These are phyloP conservation scores for Tryphoninae sp. DNA, from an alignment of 2,888 invertebrate species.

Conservation along the genomic window DNA sequence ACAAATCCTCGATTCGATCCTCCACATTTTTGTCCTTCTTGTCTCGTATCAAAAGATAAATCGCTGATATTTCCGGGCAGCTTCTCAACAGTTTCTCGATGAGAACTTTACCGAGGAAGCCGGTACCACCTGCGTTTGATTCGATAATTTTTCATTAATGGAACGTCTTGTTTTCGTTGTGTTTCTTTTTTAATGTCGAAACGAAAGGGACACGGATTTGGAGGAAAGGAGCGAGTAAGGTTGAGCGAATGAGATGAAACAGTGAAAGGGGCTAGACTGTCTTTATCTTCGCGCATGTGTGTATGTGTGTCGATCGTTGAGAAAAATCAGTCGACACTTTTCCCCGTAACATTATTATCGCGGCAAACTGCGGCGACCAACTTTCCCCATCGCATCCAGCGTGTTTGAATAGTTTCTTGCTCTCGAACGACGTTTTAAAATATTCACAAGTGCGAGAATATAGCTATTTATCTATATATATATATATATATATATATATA, in stretches of 20 bases:
- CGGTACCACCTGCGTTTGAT: conserved; percentile 76
- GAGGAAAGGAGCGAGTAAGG: not conserved
- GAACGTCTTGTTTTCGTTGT: not conserved
- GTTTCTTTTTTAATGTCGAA: not conserved
- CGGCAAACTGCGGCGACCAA: conserved; percentile 26
- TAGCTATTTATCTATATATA: not conserved
- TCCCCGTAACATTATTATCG: conserved; percentile 38
- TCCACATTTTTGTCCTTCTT: conserved; percentile 83
- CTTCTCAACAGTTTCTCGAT: conserved; percentile 85
- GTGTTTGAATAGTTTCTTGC: conserved; percentile 36
- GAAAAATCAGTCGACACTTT: conserved; percentile 42
- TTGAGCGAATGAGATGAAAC: not conserved
- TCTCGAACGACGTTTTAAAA: not conserved
- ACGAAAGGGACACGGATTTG: not conserved
- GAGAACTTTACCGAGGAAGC: conserved; percentile 83
- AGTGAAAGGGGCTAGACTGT: conserved; percentile 45
- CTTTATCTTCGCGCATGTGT: no score
- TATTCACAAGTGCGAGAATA: no score
- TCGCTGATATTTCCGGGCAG: conserved; percentile 82
- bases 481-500: not conserved
- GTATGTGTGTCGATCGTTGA: not conserved
- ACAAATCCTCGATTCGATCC: conserved; percentile 83
- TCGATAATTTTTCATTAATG: not conserved
- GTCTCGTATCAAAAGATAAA: conserved; percentile 83
- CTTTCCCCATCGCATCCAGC: conserved; percentile 38